Evolutionary conservation across 2,888 invertebrate genomes (phyloP), one percentile per base, ranked within the genome.

Genomic region (Hanleya hanleyi): DNA sequence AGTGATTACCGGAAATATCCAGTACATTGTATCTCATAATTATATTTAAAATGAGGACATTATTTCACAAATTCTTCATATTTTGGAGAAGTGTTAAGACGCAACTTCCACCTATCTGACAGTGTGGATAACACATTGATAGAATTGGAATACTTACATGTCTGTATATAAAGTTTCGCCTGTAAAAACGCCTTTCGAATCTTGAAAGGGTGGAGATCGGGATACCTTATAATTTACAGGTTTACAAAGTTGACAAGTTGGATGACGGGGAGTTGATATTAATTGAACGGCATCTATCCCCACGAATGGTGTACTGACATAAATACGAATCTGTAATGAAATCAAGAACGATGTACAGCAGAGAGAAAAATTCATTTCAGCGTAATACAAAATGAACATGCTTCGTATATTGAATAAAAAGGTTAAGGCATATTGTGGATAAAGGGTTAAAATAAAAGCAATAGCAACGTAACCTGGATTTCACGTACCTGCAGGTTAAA

Each of bases 261-360:
- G 61, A 41, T 79, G 70, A 22, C 75, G 62, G 1, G 81, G 74
- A 5, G 18, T 57, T 0, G 88, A 86, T 32, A 81, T 77, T 22
- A 88, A 62, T 67, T 83, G 79, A 5, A 86, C 81, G 6, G 88
- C 87, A 65, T 88, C 88, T 18, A 88, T 81, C 9, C 83, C 85
- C 18, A 85, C 81, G 62, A 80, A 80, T 33, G 81, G 83, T 35
- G 79, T 80, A 6, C 71, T 74, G 1, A 81, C 78, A 69, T 82
- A 83, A 35, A 87, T 77, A 12, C 82, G 74, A 1, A 87, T 78
- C 85, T 84, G 67, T 15, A 50, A 66, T 64, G 41, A 32, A 50
- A 37, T 35, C 50, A 47, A 36, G 18, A 18, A 69, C 7, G 35
- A n/a, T n/a, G n/a, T n/a, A n/a, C 7, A 51, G 6, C 18, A 51